Evolutionary conservation across 2,888 invertebrate species (phyloP), one percentile per base, ranked within the genome.

Genomic region (Blera fallax): DNA sequence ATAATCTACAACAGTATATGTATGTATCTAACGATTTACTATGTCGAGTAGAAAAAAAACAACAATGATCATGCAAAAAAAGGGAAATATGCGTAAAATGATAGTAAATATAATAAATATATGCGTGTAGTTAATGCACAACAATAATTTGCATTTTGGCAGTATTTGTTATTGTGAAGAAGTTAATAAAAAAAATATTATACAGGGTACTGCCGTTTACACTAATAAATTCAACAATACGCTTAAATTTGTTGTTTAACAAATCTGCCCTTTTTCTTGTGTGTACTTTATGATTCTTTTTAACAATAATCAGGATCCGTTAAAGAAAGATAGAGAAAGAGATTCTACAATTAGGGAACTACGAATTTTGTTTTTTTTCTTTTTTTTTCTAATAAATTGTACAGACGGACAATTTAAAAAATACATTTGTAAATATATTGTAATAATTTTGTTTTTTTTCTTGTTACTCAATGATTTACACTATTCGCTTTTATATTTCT

Each of bases 401-500:
- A 58, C 56, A 56, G 34, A 40, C 16, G 43, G 40, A 58, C 14
- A 82, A 37, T 74, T 64, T 54, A 64, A 56, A 79, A 72, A 43
- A 70, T 82, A 82, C 52, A 18, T 70, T 77, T 52, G 21, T 54
- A 43, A 64, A 43, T 65, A 65, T 40, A 77, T 82, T 77, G 58
- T 34, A 29, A 48, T 80, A 60, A 54, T 74, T 43, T 54, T 72
- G 58, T 34, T 58, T 64, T 34, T 58, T 43, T 18, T 64, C 0
- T 37, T 64, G 2, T 37, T 76, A 82, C 76, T 70, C 56, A 76
- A 79, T 84, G 18, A 64, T 79, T 67, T 73, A 64, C 56, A 69
- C 62, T 58, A 69, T 74, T 74, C 69, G 74, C 29, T 52, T 74
- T 54, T 54, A 73, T 40, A 79, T 70, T 32, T 79, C 84, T 84